Base-by-base conservation (phyloP, 2,113 vertebrate genomes). In the Toxostoma redivivum region DNA sequence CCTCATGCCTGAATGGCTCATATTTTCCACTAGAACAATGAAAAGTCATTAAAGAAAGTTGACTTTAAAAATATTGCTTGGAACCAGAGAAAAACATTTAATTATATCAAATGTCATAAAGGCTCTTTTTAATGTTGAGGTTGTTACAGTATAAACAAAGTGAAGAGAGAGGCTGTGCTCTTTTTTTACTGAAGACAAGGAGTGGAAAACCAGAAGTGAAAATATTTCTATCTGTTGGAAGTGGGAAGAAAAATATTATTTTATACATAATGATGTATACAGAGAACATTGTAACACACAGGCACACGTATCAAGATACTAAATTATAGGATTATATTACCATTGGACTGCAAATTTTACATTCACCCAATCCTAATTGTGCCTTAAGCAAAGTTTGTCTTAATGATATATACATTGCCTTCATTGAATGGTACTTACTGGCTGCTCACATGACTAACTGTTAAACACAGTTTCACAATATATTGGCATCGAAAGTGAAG, bases 161-260 rank as follows among this genome's bases (percentile, higher is more conserved):
- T 35, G 13, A 83, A 92, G 45, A 1, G 4, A 83, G 20, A 92
- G 31, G 15, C n/a, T 45, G 19, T 81, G 64, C 13, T 77, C 21
- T 77, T 31, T 64, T 74, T 71, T 74, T 30, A 40, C 33, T 86
- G 86, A 88, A 94, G 51, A 22, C 25, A 11, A 61, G 35, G 56
- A 88, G n/a, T 45, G 56, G 57, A 90, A 94, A 88, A 54, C 0
- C 35, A 69, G 69, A 38, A 90, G 11, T 47, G 23, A 83, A 95
- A 95, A 86, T 74, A 96, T 74, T 95, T 90, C 54, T 72, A 81
- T 70, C 47, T 77, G 47, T 60, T 88, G 42, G 53, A 74, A 94
- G 31, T 42, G 18, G 61, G 60, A 94, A 91, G 40, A 94, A 95
- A 44, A 95, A 86, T 92, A 91, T 92, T 94, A 42, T 89, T 95